Conservation (phyloP, 2,797 vertebrate genomes). For the Meda fulgida region DNA sequence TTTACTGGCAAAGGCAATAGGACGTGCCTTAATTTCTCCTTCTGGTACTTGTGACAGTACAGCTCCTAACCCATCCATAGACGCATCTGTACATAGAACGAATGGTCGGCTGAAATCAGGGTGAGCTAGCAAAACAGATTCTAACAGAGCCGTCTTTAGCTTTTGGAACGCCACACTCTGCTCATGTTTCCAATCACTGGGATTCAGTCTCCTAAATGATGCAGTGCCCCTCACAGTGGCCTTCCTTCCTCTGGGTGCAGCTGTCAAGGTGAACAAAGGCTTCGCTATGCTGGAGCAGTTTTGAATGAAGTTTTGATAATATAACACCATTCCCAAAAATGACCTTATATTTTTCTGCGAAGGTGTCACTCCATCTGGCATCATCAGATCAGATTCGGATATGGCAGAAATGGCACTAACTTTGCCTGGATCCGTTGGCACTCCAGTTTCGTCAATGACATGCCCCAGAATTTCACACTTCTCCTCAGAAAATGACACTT, state of each 20-base stretch:
- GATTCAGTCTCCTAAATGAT: background rate
- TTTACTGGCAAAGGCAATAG: conserved; percentile 44
- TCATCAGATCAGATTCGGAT: conserved; percentile 7
- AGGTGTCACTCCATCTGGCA: background rate
- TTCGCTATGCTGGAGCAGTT: no score
- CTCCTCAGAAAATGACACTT: conserved; percentile 21
- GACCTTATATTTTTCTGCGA: background rate
- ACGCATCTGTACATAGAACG: conserved; percentile 25
- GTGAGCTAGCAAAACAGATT: background rate
- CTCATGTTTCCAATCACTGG: conserved; percentile 28
- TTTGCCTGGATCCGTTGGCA: background rate
- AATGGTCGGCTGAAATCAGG: conserved; percentile 31
- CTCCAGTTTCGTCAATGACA: background rate
- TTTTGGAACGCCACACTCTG: background rate
- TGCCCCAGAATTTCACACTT: conserved; percentile 41
- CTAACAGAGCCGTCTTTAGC: background rate
- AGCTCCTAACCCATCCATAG: background rate
- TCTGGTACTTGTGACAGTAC: background rate
- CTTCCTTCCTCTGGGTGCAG: background rate
- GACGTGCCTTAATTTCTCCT: conserved; percentile 14
- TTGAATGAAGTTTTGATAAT: no score
- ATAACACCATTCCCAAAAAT: no score
- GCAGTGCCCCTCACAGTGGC: no score
- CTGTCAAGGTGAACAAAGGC: no score
- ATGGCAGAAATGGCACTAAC: conserved; percentile 9